Evolutionary conservation across 2,113 vertebrate species (phyloP).

Genomic region (Prionailurus bengalensis): DNA sequence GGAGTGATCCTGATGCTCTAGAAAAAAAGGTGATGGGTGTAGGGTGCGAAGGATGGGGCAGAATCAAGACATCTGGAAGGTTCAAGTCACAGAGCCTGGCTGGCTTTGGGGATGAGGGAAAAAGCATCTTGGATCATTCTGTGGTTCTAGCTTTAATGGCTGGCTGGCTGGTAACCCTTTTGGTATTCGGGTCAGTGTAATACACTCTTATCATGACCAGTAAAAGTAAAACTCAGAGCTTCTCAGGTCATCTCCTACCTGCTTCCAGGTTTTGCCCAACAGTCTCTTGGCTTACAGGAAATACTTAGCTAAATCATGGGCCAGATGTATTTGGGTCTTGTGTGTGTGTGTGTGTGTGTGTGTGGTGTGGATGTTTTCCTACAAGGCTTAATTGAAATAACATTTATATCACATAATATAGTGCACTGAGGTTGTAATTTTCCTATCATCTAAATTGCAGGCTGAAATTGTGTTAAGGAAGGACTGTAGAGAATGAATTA

Average conservation of each 20-base stretch:
- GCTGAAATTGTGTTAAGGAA: conserved; percentile 89
- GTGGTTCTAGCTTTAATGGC: not conserved
- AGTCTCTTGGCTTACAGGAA: conserved; percentile 49
- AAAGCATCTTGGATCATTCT: not conserved
- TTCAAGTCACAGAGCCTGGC: not conserved
- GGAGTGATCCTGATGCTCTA: not conserved
- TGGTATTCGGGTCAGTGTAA: not conserved
- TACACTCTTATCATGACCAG: not conserved
- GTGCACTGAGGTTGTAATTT: conserved; percentile 90
- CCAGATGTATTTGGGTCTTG: conserved; percentile 72
- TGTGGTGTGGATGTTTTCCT: conserved; percentile 73
- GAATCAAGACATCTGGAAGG: not conserved
- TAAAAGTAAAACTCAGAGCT: not conserved
- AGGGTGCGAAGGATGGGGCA: not conserved
- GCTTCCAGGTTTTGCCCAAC: not conserved
- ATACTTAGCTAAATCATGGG: conserved; percentile 41
- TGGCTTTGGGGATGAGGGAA: not conserved
- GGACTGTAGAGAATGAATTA: conserved; percentile 88
- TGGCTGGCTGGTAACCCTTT: not conserved
- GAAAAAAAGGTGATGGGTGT: not conserved
- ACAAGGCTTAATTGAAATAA: conserved; percentile 90
- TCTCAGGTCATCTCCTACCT: not conserved
- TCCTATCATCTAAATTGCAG: conserved; percentile 93
- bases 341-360: conserved; percentile 48
- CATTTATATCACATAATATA: conserved; percentile 90